Base-by-base conservation (phyloP, 2,113 vertebrate species). In the Halcyon malimbica region DNA sequence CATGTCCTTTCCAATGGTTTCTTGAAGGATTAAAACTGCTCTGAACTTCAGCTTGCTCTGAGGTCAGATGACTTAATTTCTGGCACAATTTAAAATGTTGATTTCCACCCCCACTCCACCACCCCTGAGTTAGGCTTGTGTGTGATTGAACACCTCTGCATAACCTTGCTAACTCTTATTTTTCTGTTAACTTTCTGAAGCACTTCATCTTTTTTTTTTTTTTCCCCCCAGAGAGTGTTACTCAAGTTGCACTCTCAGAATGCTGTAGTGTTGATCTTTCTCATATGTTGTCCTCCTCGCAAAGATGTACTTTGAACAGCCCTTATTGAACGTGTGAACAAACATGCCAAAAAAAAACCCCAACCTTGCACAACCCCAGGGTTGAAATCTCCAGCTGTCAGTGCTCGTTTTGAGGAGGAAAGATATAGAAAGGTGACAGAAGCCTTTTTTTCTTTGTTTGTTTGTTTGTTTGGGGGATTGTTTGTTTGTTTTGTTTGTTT, bases 11-110 rank as follows among this genome's bases (percentile, higher is more conserved):
- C 78, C 87, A 26, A 78, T 79, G 54, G 16, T 90, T 94, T 85
- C 51, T 85, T 91, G 60, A 92, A 94, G 94, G 94, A 96, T 97
- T 97, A 97, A 96, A 96, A 88, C 56, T 56, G 18, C 73, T 96
- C 62, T 92, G 94, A 96, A 88, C 65, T 93, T 96, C 76, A 91
- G 68, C 51, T 91, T 90, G 59, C 74, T 95, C 84, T 91, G 83
- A 79, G 73, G 78, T 95, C 87, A 94, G 71, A 90, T 93, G n/a
- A 87, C 51, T 94, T 90, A 0, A 54, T 91, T 90, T 91, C 74
- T 94, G 87, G 86, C 90, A 90, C 48, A 76, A 26, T 50, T 87
- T 51, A 75, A 94, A 69, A 44, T 54, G 35, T 41, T 90, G 67
- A 77, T 95, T 95, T 91, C 76, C 29, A 35, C 19, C 33, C 50